These are phyloP conservation scores for Saguinus midas DNA, from an alignment of 2,113 vertebrate genomes.

Conservation along the genomic window DNA sequence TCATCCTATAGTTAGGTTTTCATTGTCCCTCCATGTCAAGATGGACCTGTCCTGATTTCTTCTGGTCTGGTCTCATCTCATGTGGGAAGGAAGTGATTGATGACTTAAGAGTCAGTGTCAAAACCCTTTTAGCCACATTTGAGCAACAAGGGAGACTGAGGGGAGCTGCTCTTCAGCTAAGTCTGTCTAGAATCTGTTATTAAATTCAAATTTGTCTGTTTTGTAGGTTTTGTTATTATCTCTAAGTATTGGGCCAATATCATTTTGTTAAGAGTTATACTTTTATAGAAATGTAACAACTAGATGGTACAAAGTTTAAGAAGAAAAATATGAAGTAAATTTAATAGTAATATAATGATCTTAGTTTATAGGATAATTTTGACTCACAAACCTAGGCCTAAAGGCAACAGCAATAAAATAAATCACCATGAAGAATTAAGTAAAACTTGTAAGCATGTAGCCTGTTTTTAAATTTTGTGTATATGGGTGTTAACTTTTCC, in stretches of 20 bases:
- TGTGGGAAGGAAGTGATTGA: background rate
- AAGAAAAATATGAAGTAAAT: background rate
- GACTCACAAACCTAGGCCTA: background rate
- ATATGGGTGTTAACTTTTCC: background rate
- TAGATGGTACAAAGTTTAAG: background rate
- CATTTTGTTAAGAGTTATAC: background rate
- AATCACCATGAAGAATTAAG: background rate
- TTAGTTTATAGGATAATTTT: background rate
- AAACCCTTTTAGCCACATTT: background rate
- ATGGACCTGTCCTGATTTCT: background rate
- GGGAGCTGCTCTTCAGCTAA: background rate
- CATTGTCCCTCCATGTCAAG: background rate
- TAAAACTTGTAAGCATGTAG: background rate
- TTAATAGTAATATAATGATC: background rate
- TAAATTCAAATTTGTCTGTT: background rate
- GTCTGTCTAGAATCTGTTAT: background rate
- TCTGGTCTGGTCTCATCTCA: background rate
- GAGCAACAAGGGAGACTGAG: background rate
- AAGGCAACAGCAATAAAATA: background rate
- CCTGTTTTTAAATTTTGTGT: background rate
- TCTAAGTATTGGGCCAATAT: background rate
- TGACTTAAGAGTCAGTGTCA: background rate
- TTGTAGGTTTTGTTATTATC: background rate
- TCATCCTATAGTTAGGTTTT: background rate
- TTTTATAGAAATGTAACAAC: background rate